Percentiles rank a stretch among this genome's conserved stretches.
These are phyloP conservation scores for Acrossocheilus fasciatus DNA, from an alignment of 2,797 vertebrate genomes.

Conservation along the genomic window DNA sequence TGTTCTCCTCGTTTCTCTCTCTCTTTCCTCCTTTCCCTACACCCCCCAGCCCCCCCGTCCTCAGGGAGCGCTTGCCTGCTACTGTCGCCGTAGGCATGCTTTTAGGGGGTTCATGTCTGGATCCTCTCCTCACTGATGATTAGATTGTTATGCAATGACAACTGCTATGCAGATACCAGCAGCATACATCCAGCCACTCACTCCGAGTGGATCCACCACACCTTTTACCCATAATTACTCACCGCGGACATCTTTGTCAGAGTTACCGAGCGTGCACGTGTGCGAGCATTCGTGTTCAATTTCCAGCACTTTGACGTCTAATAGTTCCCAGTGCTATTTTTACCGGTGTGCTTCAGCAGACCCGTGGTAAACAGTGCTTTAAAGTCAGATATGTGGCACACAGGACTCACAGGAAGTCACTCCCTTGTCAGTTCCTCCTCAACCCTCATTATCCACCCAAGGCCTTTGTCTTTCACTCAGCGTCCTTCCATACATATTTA, in stretches of 20 bases:
- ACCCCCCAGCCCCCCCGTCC: conserved; percentile 41
- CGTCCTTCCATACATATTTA: conserved; percentile 64
- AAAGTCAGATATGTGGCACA: conserved; percentile 56
- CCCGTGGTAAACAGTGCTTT: conserved; percentile 53
- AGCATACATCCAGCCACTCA: conserved; percentile 55
- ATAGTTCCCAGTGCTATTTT: conserved; percentile 40
- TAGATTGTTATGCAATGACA: conserved; percentile 68
- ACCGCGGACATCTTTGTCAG: conserved; percentile 36
- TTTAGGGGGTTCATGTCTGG: conserved; percentile 67
- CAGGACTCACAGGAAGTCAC: conserved; percentile 48
- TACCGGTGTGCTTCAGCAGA: conserved; percentile 16
- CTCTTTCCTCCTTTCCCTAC: conserved; percentile 40
- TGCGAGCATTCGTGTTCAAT: conserved; percentile 16
- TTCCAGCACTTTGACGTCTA: conserved; percentile 41
- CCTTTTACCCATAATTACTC: conserved; percentile 46
- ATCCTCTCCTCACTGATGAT: conserved; percentile 65
- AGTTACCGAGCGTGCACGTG: not conserved
- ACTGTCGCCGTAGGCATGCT: conserved; percentile 66
- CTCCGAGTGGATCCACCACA: conserved; percentile 42
- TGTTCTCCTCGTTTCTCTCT: conserved; percentile 48
- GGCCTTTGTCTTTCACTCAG: conserved; percentile 60
- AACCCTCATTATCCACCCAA: conserved; percentile 62
- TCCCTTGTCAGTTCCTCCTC: conserved; percentile 55
- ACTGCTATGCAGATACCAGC: conserved; percentile 65
- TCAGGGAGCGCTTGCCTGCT: conserved; percentile 63